Evolutionary conservation across 2,113 vertebrate genomes (phyloP).

Genomic region (Prunella himalayana): DNA sequence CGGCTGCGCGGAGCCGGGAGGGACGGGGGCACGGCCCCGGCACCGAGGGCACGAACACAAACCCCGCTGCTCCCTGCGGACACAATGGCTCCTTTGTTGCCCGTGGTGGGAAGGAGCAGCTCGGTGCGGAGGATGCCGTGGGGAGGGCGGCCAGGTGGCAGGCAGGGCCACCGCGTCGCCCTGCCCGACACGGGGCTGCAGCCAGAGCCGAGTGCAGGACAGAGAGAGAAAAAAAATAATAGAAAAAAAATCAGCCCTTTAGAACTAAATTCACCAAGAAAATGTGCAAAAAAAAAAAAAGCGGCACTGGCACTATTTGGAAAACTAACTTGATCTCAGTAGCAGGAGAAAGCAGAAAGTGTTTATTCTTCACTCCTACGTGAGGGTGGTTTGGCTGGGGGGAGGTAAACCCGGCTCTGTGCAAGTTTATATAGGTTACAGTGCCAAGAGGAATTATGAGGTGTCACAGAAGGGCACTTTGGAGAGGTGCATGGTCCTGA

Average conservation of each 20-base stretch:
- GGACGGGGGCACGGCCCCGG: not conserved
- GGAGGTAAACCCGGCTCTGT: not conserved
- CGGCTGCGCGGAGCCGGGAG: not conserved
- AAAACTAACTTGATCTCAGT: not conserved
- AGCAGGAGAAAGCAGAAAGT: not conserved
- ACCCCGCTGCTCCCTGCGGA: accelerated
- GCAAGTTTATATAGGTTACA: not conserved
- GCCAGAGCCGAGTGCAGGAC: accelerated
- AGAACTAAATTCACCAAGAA: not conserved
- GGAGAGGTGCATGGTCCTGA: not conserved
- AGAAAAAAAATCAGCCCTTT: not conserved
- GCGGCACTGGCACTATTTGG: not conserved
- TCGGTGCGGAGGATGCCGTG: not conserved
- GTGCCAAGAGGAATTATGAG: not conserved
- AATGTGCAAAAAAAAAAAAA: not conserved
- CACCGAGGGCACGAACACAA: not conserved
- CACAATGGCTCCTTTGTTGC: not conserved
- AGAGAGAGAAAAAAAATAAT: not conserved
- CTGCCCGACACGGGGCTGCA: not conserved
- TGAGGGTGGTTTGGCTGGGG: not conserved
- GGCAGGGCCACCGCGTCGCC: not conserved
- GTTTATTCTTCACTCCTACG: not conserved
- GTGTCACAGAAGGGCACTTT: not conserved
- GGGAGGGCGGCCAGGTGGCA: not conserved
- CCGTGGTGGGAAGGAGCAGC: not conserved